A percentile compares a stretch with the other conserved stretches of the same genome.
phyloP scores from a whole-genome alignment of 2,888 invertebrate genomes.

The Dioctria linearis region DNA sequence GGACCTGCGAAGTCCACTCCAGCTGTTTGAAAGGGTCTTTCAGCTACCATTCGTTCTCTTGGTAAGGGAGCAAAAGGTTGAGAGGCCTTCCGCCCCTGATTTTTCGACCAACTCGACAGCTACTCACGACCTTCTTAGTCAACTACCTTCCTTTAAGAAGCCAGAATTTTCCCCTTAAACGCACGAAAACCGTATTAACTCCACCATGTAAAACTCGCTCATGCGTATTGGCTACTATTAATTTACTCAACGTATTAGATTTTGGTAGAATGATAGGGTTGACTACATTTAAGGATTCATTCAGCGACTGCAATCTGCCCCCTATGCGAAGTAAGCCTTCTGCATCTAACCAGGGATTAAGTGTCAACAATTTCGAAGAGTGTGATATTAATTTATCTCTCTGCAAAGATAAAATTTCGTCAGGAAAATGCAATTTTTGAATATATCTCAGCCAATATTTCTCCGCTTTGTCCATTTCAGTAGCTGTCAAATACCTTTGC shows the following conservation, averaged over 20 bases:
- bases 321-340: neutral
- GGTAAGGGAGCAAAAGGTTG: too few relatives aligned
- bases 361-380: neutral
- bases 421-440: too few relatives aligned
- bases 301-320: constrained; percentile 1
- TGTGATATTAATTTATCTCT: neutral
- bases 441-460: constrained; percentile 5
- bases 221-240: too few relatives aligned
- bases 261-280: too few relatives aligned
- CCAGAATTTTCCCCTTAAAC: constrained; percentile 30
- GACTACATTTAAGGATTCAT: constrained; percentile 2
- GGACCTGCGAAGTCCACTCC: constrained; percentile 7
- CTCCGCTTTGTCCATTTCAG: too few relatives aligned
- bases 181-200: neutral
- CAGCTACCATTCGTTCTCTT: too few relatives aligned
- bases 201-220: too few relatives aligned
- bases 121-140: too few relatives aligned
- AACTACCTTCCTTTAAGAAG: neutral
- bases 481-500: neutral
- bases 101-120: neutral
- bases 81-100: neutral
- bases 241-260: too few relatives aligned
- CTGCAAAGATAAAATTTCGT: too few relatives aligned
- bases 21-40: neutral
- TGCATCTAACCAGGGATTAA: neutral